Conservation (phyloP, 2,113 vertebrate genomes). For the Quiscalus mexicanus region DNA sequence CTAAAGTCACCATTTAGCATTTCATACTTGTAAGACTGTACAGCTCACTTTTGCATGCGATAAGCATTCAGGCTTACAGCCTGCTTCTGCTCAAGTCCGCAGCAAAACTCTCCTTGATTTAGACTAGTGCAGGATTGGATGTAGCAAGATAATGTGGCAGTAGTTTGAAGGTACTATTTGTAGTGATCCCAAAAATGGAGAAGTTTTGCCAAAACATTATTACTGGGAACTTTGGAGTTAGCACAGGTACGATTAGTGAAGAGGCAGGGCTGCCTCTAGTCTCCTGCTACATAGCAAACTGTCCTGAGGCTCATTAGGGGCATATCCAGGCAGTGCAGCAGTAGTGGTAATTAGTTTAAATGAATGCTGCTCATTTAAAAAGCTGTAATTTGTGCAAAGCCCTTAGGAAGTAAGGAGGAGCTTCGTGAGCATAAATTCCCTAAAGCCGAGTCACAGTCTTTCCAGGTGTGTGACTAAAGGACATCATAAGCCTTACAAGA, state of each 20-base stretch:
- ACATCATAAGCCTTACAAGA: not conserved
- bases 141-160: not conserved
- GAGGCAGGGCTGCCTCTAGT: not conserved
- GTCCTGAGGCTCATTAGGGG: not conserved
- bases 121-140: not conserved
- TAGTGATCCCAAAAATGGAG: not conserved
- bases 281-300: not conserved
- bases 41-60: not conserved
- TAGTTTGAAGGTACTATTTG: not conserved
- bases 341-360: slow-evolving; percentile 20
- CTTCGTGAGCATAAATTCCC: not conserved
- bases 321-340: not conserved
- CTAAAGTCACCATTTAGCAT: not conserved
- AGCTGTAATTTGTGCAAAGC: slow-evolving; percentile 30
- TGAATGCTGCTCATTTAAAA: slow-evolving; percentile 11
- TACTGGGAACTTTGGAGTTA: not conserved
- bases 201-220: not conserved
- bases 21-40: not conserved
- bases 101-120: not conserved
- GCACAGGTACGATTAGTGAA: not conserved
- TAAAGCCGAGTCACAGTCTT: not conserved
- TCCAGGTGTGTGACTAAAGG: not conserved
- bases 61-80: not conserved
- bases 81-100: not conserved
- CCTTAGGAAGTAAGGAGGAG: not conserved